These are phyloP conservation scores for Drosophila mettleri DNA, from an alignment of 2,888 invertebrate species.

Conservation along the genomic window DNA sequence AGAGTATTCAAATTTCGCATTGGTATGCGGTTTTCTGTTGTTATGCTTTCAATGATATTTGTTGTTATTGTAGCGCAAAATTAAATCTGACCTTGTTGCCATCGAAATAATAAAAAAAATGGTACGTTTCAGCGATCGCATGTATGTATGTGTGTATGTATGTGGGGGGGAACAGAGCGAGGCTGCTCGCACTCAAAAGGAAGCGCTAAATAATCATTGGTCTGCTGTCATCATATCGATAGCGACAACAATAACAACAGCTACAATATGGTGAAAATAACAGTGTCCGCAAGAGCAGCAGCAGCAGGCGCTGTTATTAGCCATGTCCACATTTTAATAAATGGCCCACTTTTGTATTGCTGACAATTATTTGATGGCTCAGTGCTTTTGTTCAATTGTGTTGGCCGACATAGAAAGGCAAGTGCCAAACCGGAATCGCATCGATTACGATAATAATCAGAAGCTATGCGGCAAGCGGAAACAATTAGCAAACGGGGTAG, in stretches of 20 bases:
- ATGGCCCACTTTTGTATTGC: conserved; percentile 59
- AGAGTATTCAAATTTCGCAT: conserved; percentile 39
- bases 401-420: conserved; percentile 67
- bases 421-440: conserved; percentile 69
- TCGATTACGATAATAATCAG: conserved; percentile 71
- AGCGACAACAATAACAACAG: conserved; percentile 29
- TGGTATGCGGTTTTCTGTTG: conserved; percentile 8
- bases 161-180: conserved; percentile 7
- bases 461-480: conserved; percentile 63
- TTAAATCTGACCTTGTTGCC: conserved; percentile 79
- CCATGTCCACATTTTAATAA: conserved; percentile 41
- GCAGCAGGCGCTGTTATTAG: conserved; percentile 9
- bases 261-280: conserved; percentile 19
- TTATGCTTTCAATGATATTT: conserved; percentile 32
- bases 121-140: conserved; percentile 29
- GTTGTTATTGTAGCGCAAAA: conserved; percentile 49
- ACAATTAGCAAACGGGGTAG: conserved; percentile 63
- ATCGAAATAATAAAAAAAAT: conserved; percentile 46
- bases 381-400: conserved; percentile 16
- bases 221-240: conserved; percentile 67
- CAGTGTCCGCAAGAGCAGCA: not conserved
- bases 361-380: conserved; percentile 23
- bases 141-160: not conserved
- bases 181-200: conserved; percentile 68
- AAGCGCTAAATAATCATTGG: conserved; percentile 73